These are phyloP conservation scores for Lagorchestes hirsutus DNA, from an alignment of 2,797 vertebrate genomes.

Conservation along the genomic window DNA sequence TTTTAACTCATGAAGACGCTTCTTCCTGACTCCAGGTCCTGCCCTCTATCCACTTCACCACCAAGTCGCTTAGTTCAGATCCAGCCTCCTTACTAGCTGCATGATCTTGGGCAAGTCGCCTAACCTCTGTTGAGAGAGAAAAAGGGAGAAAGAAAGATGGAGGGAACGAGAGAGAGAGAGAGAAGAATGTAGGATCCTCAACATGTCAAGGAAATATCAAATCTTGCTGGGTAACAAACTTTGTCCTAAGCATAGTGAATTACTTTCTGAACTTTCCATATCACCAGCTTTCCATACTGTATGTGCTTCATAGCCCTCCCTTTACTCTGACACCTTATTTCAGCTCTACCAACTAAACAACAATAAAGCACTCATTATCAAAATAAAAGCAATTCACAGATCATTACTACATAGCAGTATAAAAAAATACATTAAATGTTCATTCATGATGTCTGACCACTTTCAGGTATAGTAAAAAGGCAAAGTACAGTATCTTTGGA, in stretches of 20 bases:
- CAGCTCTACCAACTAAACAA: background rate
- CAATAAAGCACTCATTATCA: background rate
- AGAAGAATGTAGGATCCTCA: background rate
- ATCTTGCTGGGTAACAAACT: background rate
- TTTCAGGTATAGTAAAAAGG: constrained; percentile 7
- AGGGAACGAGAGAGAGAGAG: background rate
- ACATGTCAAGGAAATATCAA: background rate
- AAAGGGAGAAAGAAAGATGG: background rate
- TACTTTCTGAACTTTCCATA: background rate
- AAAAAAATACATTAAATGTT: background rate
- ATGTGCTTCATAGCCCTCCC: background rate
- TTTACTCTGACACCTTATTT: background rate
- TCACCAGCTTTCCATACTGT: background rate
- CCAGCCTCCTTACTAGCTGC: background rate
- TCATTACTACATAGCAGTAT: background rate
- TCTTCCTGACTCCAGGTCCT: background rate
- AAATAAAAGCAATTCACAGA: background rate
- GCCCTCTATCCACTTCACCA: background rate
- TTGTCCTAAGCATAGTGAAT: background rate
- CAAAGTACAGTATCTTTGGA: constrained; percentile 3
- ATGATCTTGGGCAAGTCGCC: background rate
- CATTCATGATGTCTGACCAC: background rate
- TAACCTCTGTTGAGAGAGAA: background rate
- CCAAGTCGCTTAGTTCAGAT: background rate
- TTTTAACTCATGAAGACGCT: background rate